These are phyloP conservation scores for Agriotes lineatus DNA, from an alignment of 2,888 invertebrate genomes.

Conservation along the genomic window DNA sequence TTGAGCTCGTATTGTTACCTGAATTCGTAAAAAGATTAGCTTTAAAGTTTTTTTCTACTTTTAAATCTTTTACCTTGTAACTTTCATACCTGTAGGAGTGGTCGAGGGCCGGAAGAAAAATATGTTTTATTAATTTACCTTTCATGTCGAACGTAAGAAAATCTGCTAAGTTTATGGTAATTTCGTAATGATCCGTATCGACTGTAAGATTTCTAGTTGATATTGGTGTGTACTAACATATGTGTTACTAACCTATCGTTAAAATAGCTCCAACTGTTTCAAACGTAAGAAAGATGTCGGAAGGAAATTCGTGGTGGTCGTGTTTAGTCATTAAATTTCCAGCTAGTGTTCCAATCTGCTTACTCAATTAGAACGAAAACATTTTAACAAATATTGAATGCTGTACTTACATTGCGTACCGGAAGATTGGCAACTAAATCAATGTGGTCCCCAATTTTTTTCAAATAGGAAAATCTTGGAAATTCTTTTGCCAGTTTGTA, in stretches of 20 bases:
- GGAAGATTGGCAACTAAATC: slow-evolving; percentile 79
- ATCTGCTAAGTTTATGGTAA: slow-evolving; percentile 45
- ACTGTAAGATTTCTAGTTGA: slow-evolving; percentile 52
- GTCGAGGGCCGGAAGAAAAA: slow-evolving; percentile 67
- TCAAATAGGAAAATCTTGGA: slow-evolving; percentile 71
- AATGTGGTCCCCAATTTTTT: slow-evolving; percentile 72
- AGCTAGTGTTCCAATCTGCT: slow-evolving; percentile 77
- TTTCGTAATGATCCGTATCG: slow-evolving; percentile 49
- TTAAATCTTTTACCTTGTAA: slow-evolving; percentile 41
- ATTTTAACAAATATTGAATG: neutral
- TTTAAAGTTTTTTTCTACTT: too few relatives aligned
- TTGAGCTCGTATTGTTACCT: slow-evolving; percentile 79
- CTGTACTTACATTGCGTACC: slow-evolving; percentile 76
- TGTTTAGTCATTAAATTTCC: slow-evolving; percentile 82
- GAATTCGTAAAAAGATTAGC: too few relatives aligned
- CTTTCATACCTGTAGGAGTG: slow-evolving; percentile 54
- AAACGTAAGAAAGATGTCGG: slow-evolving; percentile 77
- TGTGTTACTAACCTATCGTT: too few relatives aligned
- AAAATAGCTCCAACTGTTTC: slow-evolving; percentile 72
- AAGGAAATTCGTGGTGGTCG: slow-evolving; percentile 76
- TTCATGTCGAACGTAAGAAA: slow-evolving; percentile 45
- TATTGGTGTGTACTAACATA: too few relatives aligned
- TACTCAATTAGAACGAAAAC: neutral
- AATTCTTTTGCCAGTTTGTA: slow-evolving; percentile 62
- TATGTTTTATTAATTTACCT: slow-evolving; percentile 63